phyloP scores from a whole-genome alignment of 2,113 vertebrate genomes.

The Gila orcuttii region DNA sequence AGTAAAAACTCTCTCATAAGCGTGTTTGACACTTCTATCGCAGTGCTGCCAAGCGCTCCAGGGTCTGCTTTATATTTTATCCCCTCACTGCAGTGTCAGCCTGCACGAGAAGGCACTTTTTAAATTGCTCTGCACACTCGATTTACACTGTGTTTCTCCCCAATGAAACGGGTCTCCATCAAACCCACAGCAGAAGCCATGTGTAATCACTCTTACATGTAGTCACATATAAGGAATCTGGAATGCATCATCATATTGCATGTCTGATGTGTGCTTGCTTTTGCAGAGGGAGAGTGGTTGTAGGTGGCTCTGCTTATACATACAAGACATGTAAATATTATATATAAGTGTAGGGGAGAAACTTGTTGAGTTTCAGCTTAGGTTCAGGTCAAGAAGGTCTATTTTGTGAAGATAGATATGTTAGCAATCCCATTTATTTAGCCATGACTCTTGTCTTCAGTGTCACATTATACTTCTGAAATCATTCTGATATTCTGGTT shows the following conservation, averaged over 20 bases:
- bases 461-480: not conserved
- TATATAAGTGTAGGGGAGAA: not conserved
- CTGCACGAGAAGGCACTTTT: constrained; percentile 52
- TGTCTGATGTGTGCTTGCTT: not conserved
- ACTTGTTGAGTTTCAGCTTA: not conserved
- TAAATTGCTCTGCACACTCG: constrained; percentile 57
- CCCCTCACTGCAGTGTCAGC: constrained; percentile 66
- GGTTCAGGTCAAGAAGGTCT: not conserved
- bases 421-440: not conserved
- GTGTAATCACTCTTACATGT: constrained; percentile 33
- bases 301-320: not conserved
- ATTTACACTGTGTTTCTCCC: constrained; percentile 55
- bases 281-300: not conserved
- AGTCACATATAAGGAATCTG: constrained; percentile 40
- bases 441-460: not conserved
- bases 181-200: constrained; percentile 52
- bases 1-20: constrained; percentile 62
- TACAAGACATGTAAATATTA: too few species aligned
- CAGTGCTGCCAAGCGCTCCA: constrained; percentile 57
- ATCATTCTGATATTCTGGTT: not conserved
- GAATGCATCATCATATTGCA: constrained; percentile 48
- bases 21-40: constrained; percentile 65
- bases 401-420: not conserved
- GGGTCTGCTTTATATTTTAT: constrained; percentile 62
- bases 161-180: constrained; percentile 55